Evolutionary conservation across 64 coral and sea anemone genomes (phyloP).

Genomic region (Pocillopora damicornis): DNA sequence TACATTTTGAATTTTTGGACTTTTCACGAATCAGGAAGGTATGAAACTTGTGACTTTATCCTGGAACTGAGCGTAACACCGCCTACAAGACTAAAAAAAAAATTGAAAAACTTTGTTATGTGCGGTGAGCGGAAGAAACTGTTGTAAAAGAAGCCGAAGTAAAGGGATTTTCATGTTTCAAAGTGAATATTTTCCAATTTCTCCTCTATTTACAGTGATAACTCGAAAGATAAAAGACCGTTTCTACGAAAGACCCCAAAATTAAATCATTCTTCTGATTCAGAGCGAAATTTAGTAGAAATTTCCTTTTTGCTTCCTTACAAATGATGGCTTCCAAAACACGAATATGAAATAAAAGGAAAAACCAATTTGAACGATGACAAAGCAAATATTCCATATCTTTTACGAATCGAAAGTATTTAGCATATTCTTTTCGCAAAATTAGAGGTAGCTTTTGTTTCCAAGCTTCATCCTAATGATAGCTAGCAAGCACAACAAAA

Average conservation of each 20-base stretch:
- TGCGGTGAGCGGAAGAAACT: neutral
- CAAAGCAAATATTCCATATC: no score
- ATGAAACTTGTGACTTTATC: neutral
- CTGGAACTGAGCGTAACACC: neutral
- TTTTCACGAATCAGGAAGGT: neutral
- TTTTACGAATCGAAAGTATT: no score
- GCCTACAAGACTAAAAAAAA: neutral
- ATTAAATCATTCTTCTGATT: neutral
- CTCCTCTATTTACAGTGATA: no score
- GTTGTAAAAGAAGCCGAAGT: neutral
- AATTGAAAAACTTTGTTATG: neutral
- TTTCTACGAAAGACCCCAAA: neutral
- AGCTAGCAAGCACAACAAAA: neutral
- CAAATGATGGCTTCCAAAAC: no score
- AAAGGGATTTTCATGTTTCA: neutral
- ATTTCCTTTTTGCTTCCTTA: neutral
- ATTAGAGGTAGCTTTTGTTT: neutral
- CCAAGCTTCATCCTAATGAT: neutral
- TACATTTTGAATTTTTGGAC: neutral
- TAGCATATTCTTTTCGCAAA: neutral
- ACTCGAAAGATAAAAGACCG: no score
- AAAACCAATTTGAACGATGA: no score
- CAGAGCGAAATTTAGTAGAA: neutral
- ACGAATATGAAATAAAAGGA: no score
- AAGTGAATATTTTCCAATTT: no score